Percentiles rank a stretch among this genome's conserved stretches.
Conservation (phyloP, 2,113 vertebrate genomes). For the Mirounga angustirostris region DNA sequence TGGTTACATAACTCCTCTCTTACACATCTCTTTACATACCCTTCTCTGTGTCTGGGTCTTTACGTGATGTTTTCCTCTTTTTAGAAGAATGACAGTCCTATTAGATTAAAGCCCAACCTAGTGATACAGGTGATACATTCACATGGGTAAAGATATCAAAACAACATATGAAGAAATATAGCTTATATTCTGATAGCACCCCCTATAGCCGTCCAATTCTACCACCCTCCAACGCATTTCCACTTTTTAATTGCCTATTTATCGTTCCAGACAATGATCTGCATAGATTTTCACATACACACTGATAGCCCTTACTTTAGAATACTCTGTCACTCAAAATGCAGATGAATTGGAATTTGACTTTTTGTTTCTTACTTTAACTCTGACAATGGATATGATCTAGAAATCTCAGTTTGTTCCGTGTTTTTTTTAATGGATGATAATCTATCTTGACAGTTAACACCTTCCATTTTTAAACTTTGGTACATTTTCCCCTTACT, state of each 20-base stretch:
- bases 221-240: neutral
- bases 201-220: neutral
- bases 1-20: fast-evolving
- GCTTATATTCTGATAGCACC: neutral
- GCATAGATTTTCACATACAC: neutral
- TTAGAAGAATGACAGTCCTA: neutral
- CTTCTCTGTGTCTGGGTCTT: neutral
- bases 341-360: neutral
- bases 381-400: neutral
- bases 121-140: neutral
- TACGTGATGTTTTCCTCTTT: neutral
- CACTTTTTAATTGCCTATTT: neutral
- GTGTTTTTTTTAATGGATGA: neutral
- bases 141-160: slow-evolving; percentile 1
- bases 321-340: neutral
- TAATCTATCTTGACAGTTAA: neutral
- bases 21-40: neutral
- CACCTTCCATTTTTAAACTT: neutral
- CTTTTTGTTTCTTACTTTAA: slow-evolving; percentile 25
- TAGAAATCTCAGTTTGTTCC: neutral
- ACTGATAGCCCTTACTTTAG: neutral
- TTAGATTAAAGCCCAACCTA: neutral
- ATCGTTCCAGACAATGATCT: neutral
- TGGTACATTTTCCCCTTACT: neutral
- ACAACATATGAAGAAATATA: neutral